Conservation (phyloP, 92 coral and sea anemone genomes). For the Micromussa lordhowensis region DNA sequence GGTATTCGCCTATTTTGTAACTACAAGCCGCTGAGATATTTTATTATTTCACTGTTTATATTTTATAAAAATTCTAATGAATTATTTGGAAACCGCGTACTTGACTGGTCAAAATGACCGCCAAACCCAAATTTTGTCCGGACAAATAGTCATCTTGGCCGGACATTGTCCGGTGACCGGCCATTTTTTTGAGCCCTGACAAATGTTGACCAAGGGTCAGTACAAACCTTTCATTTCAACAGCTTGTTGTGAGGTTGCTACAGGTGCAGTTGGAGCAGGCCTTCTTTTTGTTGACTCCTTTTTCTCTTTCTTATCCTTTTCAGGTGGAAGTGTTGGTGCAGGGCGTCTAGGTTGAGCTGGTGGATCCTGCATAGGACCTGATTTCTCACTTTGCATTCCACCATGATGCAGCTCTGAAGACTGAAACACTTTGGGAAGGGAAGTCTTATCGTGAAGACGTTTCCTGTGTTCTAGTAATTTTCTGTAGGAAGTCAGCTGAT, state of each 20-base stretch:
- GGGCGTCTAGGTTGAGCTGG: slow-evolving; percentile 77
- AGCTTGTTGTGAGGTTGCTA: neutral
- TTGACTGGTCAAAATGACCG: too few species aligned
- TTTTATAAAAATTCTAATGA: too few species aligned
- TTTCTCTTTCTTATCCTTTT: slow-evolving; percentile 11
- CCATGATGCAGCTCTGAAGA: neutral
- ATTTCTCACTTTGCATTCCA: neutral
- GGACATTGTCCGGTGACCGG: too few species aligned
- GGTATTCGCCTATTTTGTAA: too few species aligned
- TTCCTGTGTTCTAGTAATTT: slow-evolving; percentile 41
- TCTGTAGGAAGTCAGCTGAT: neutral
- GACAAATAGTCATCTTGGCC: too few species aligned
- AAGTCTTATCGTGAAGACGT: slow-evolving; percentile 2
- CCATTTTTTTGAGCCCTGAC: too few species aligned
- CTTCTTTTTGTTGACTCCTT: slow-evolving; percentile 33
- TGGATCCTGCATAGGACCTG: neutral
- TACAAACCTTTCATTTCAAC: neutral
- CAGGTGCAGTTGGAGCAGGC: slow-evolving; percentile 43
- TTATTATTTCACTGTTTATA: too few species aligned
- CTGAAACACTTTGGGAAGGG: neutral
- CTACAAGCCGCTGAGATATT: too few species aligned
- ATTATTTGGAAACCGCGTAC: too few species aligned
- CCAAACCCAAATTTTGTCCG: too few species aligned
- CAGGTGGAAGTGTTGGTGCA: slow-evolving; percentile 66
- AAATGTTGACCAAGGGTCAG: neutral